Conservation (phyloP, 1,140 invertebrate species). For the Trissolcus basalis region DNA sequence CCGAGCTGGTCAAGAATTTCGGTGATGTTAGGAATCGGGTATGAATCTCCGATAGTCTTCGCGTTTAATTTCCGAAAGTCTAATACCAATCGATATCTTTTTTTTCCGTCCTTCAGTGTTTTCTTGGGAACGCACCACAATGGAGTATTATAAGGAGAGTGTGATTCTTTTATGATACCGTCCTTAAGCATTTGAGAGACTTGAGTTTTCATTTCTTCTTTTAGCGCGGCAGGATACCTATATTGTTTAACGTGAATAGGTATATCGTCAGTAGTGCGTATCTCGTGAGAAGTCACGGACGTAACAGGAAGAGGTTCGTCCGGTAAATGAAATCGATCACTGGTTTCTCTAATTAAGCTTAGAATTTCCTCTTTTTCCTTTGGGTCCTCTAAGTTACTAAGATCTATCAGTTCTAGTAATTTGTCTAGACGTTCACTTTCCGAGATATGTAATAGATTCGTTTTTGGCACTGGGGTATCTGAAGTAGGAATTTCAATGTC, state of each 20-base stretch:
- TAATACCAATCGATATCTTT: background rate
- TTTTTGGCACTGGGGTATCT: background rate
- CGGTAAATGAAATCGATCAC: background rate
- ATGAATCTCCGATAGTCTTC: background rate
- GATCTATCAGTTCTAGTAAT: background rate
- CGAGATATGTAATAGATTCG: background rate
- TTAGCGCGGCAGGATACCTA: background rate
- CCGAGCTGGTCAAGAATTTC: background rate
- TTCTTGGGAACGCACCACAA: slow-evolving; percentile 6
- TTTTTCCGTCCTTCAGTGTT: background rate
- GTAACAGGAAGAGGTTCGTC: background rate
- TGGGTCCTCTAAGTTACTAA: background rate
- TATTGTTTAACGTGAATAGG: slow-evolving; percentile 3
- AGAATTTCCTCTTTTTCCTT: background rate
- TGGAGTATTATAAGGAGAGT: background rate
- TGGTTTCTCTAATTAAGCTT: background rate
- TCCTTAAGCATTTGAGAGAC: background rate
- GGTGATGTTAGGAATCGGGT: background rate
- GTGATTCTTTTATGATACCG: background rate
- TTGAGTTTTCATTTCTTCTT: slow-evolving; percentile 8
- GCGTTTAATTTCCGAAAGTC: slow-evolving; percentile 6
- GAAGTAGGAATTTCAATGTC: background rate
- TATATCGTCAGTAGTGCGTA: background rate
- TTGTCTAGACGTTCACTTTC: background rate
- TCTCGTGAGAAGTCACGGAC: background rate